A percentile compares a stretch with the other conserved stretches of the same genome.
These are phyloP conservation scores for Mustela lutreola DNA, from an alignment of 2,113 vertebrate species.

Conservation along the genomic window DNA sequence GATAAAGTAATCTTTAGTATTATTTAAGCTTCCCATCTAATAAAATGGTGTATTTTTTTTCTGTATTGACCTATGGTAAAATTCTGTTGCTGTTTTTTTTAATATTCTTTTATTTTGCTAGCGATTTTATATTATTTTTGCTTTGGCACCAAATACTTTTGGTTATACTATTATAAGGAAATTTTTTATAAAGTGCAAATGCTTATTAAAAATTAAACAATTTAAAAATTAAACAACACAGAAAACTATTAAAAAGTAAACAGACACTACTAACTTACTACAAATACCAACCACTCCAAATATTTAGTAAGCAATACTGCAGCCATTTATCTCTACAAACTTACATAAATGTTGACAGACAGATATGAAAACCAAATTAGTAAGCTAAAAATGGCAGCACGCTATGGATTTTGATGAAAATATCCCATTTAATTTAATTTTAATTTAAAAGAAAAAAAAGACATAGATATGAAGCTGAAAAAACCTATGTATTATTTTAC, in stretches of 20 bases:
- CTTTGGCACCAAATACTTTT: background rate
- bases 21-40: background rate
- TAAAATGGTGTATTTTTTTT: background rate
- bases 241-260: conserved; percentile 26
- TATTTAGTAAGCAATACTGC: background rate
- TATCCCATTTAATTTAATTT: background rate
- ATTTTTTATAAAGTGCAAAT: background rate
- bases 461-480: background rate
- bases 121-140: background rate
- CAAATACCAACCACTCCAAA: background rate
- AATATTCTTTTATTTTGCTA: background rate
- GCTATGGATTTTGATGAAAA: background rate
- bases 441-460: background rate
- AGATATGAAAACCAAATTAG: background rate
- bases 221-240: background rate
- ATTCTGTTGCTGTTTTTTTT: background rate
- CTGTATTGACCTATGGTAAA: background rate
- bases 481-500: background rate
- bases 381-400: background rate
- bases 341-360: background rate
- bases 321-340: background rate
- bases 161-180: background rate
- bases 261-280: background rate
- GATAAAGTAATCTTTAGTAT: background rate
- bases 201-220: background rate